Base-by-base conservation (phyloP, 2,888 invertebrate genomes). In the Anaspis maculata region DNA sequence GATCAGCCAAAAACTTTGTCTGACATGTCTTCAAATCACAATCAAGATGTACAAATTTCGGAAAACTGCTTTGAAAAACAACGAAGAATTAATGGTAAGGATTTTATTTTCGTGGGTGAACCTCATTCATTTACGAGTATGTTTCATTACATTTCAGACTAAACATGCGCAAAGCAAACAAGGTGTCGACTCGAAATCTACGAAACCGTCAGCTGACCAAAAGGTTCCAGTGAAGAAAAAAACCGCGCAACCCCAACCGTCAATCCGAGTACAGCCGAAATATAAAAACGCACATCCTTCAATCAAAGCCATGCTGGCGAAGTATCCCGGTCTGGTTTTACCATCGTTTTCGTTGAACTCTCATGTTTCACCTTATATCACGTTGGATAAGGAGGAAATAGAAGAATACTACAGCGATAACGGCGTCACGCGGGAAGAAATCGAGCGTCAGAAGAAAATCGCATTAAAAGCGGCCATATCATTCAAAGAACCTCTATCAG, bases 31-130 rank as follows among this genome's bases (percentile, higher is more conserved):
- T 25, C 45, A 50, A 13, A 46, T 57, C 10, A 51, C 49, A 3
- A 37, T 47, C 14, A 49, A 48, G 37, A 50, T 52, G 44, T 52
- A 39, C 26, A 48, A 56, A 30, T 57, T 52, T 39, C 46, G 56
- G 22, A 40, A 42, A 16, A 46, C 41, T 19, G 48, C 56, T 6
- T 21, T 46, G 13, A 42, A 47, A 24, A 48, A 51, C 19, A 51
- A 58, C 30, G 36, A 29, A 34, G 34, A 44, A 10, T 36, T 58
- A 15, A 51, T 48, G 49, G 59, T 57, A 49, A 39, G 37, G 32
- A n/a, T n/a, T n/a, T n/a, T n/a, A n/a, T n/a, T n/a, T n/a, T n/a
- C n/a, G n/a, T n/a, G n/a, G n/a, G n/a, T n/a, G n/a, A n/a, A n/a
- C n/a, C n/a, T n/a, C n/a, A n/a, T n/a, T n/a, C n/a, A n/a, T n/a